Evolutionary conservation across 2,888 invertebrate species (phyloP).

Genomic region (Chydorus sphaericus): DNA sequence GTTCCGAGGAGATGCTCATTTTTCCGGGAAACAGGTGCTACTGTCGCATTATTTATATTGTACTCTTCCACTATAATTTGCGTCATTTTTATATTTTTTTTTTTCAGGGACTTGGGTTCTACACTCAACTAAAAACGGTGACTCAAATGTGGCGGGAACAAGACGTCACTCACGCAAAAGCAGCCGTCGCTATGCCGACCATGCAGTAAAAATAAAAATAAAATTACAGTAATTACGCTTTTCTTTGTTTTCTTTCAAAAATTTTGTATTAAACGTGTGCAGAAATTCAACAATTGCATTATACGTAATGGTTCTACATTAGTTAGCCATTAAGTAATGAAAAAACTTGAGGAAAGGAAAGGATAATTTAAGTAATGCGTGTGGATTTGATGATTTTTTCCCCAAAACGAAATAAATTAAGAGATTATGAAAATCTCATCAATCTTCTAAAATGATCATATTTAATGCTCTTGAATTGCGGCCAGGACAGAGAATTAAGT

Average conservation of each 20-base stretch:
- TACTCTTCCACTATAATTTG: background rate
- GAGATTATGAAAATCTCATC: too few relatives aligned
- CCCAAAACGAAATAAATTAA: too few relatives aligned
- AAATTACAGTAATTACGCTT: too few relatives aligned
- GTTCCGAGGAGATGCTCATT: slow-evolving; percentile 90
- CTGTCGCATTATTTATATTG: background rate
- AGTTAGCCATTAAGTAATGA: too few relatives aligned
- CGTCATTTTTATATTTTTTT: slow-evolving; percentile 21
- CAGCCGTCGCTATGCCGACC: slow-evolving; percentile 77
- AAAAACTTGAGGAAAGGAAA: too few relatives aligned
- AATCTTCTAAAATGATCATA: background rate
- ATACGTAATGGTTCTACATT: too few relatives aligned
- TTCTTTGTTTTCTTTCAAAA: too few relatives aligned
- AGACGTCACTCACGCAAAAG: slow-evolving; percentile 58
- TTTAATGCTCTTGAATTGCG: background rate
- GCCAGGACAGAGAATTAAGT: background rate
- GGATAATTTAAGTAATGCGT: too few relatives aligned
- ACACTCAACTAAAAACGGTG: slow-evolving; percentile 92
- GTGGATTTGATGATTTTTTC: too few relatives aligned
- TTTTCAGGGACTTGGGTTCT: slow-evolving; percentile 91
- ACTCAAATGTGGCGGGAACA: slow-evolving; percentile 87
- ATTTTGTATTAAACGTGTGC: too few relatives aligned
- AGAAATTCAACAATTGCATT: too few relatives aligned
- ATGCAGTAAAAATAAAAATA: slow-evolving; percentile 54
- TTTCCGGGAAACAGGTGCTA: slow-evolving; percentile 86